Evolutionary conservation across 92 coral and sea anemone species (phyloP).

Genomic region (Zoanthus solanderi): DNA sequence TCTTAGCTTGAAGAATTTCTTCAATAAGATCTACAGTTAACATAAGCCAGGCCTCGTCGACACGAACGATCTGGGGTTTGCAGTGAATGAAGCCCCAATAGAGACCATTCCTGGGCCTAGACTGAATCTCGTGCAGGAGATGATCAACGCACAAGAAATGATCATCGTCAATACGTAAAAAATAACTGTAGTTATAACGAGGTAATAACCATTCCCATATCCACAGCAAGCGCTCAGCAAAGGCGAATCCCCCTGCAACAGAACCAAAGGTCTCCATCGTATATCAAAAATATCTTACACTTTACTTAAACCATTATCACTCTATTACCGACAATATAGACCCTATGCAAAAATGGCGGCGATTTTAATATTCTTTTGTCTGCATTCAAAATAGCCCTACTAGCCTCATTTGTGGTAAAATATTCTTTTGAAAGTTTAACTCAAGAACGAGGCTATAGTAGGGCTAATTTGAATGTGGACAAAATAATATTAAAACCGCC

Average conservation of each 20-base stretch:
- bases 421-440: no score
- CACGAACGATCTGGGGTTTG: slow-evolving; percentile 81
- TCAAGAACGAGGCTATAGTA: no score
- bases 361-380: no score
- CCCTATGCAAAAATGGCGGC: no score
- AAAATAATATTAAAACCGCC: no score
- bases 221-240: slow-evolving; percentile 88
- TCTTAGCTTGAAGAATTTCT: slow-evolving; percentile 73
- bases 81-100: slow-evolving; percentile 99
- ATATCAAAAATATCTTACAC: no score
- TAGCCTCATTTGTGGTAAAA: no score
- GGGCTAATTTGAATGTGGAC: no score
- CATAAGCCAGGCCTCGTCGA: slow-evolving; percentile 98
- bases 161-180: slow-evolving; percentile 96
- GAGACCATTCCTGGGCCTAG: slow-evolving; percentile 75
- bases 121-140: slow-evolving; percentile 75
- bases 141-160: slow-evolving; percentile 94
- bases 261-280: slow-evolving; percentile 3
- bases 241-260: slow-evolving; percentile 75
- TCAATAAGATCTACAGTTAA: slow-evolving; percentile 75
- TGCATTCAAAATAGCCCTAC: no score
- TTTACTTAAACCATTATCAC: background rate
- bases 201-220: slow-evolving; percentile 84
- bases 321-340: no score
- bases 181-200: slow-evolving; percentile 70